Percentiles rank a stretch among this genome's conserved stretches.
Evolutionary conservation across 1,140 invertebrate genomes (phyloP).

Genomic region (Eueides isabella): DNA sequence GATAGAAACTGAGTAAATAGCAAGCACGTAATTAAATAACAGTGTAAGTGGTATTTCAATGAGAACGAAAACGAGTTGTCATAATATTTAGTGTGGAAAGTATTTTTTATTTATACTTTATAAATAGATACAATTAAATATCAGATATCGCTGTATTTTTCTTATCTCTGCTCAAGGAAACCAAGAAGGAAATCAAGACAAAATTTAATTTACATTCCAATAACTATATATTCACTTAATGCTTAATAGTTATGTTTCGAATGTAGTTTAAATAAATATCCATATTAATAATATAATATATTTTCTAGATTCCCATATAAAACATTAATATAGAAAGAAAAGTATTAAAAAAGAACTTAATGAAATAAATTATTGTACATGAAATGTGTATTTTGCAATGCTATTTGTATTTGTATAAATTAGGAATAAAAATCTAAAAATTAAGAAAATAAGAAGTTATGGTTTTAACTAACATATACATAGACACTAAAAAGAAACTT

Average conservation of each 20-base stretch:
- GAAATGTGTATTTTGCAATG: no score
- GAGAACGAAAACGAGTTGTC: background rate
- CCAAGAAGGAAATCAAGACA: background rate
- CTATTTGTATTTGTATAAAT: no score
- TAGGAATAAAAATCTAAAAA: no score
- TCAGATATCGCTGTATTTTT: background rate
- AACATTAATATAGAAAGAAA: no score
- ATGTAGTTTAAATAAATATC: no score
- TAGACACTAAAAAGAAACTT: background rate
- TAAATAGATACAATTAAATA: constrained; percentile 1
- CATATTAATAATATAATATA: no score
- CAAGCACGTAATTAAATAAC: constrained; percentile 2
- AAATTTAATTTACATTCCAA: background rate
- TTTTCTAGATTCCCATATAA: no score
- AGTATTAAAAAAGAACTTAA: no score
- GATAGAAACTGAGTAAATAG: constrained; percentile 44
- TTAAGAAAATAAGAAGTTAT: no score
- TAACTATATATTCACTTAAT: background rate
- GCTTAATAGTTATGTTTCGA: no score
- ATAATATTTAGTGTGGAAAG: background rate
- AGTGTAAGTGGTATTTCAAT: background rate
- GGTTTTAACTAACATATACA: no score
- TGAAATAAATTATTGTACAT: no score
- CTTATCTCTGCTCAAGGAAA: background rate
- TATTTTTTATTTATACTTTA: background rate